Percentiles rank a stretch among this genome's conserved stretches.
These are phyloP conservation scores for Eremophila alpestris DNA, from an alignment of 2,797 vertebrate species.

Conservation along the genomic window DNA sequence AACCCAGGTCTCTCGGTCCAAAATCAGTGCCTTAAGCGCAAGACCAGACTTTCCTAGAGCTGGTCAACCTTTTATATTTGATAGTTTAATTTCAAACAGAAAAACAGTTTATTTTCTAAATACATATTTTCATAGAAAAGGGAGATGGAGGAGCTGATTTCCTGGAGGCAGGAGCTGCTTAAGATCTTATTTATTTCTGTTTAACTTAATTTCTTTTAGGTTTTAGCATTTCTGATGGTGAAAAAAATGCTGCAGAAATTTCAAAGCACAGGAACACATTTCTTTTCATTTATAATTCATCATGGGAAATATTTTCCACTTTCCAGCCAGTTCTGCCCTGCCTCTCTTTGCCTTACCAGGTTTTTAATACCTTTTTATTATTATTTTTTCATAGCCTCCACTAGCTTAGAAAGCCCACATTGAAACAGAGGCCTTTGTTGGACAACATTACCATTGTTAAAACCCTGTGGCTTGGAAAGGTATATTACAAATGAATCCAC, in stretches of 20 bases:
- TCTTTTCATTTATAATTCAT: constrained; percentile 50
- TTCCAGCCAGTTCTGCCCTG: neutral
- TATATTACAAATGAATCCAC: neutral
- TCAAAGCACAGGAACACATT: constrained; percentile 50
- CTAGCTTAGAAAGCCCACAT: neutral
- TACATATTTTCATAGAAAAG: constrained; percentile 60
- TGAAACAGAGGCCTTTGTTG: neutral
- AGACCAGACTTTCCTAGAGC: constrained; percentile 38
- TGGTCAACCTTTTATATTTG: constrained; percentile 59
- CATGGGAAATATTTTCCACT: constrained; percentile 49
- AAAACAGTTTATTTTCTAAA: constrained; percentile 66
- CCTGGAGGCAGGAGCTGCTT: constrained; percentile 47
- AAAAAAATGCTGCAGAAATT: constrained; percentile 27
- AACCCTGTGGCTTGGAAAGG: neutral
- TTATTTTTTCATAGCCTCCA: neutral
- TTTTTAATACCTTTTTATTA: constrained; percentile 12
- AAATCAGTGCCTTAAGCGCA: constrained; percentile 41
- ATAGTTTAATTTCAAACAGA: constrained; percentile 63
- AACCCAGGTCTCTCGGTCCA: constrained; percentile 18
- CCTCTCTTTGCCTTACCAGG: neutral
- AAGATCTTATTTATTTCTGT: constrained; percentile 65
- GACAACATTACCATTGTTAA: neutral
- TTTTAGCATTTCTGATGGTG: constrained; percentile 24
- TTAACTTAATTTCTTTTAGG: constrained; percentile 33
- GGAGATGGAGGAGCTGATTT: constrained; percentile 51